phyloP scores from a whole-genome alignment of 2,888 invertebrate species.

The Labia minor region DNA sequence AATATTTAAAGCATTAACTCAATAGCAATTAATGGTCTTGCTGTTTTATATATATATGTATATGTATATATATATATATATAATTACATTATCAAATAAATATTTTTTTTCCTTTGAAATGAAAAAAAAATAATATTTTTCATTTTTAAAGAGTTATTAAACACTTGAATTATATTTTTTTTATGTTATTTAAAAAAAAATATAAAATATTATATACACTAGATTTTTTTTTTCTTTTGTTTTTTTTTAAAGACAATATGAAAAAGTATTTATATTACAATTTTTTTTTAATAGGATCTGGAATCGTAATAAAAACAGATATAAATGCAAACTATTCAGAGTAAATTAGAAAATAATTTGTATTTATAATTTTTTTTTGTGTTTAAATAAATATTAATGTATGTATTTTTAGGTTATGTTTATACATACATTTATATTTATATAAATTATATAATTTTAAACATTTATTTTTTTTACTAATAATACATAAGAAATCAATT shows the following conservation, averaged over 20 bases:
- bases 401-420: too few species aligned
- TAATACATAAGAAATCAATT: too few species aligned
- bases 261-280: background rate
- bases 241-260: background rate
- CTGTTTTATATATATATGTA: background rate
- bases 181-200: constrained; percentile 15
- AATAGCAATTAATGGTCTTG: background rate
- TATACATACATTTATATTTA: too few species aligned
- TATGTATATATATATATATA: too few species aligned
- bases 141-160: background rate
- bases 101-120: background rate
- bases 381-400: too few species aligned
- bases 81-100: background rate
- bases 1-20: background rate
- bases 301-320: background rate
- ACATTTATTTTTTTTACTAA: too few species aligned
- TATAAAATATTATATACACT: constrained; percentile 15
- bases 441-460: too few species aligned
- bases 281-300: background rate
- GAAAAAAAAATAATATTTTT: constrained; percentile 15
- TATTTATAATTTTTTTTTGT: too few species aligned
- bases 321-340: background rate
- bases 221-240: too few species aligned
- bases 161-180: constrained; percentile 14
- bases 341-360: too few species aligned